Percentiles rank a stretch among this genome's conserved stretches.
phyloP scores from a whole-genome alignment of 1,140 invertebrate species.

The Drosophila virilis region DNA sequence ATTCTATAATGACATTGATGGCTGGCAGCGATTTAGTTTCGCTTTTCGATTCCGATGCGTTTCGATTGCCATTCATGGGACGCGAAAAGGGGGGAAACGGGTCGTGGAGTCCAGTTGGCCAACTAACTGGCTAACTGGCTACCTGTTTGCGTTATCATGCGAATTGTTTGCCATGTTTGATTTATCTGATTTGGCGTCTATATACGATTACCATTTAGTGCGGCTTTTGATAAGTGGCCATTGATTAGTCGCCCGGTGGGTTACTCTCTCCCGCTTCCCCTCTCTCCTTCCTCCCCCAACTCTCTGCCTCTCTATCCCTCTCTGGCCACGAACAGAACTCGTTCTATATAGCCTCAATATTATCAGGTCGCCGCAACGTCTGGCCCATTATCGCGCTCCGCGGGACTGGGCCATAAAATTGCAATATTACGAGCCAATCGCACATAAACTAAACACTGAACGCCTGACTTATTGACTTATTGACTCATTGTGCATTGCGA shows the following conservation, averaged over 20 bases:
- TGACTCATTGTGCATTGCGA: constrained; percentile 9
- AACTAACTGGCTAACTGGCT: constrained; percentile 3
- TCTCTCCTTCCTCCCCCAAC: not conserved
- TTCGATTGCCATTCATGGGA: constrained; percentile 21
- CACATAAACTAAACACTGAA: constrained; percentile 50
- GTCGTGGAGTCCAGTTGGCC: not conserved
- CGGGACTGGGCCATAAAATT: constrained; percentile 43
- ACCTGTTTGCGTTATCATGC: constrained; percentile 60
- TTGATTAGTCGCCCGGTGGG: constrained; percentile 36
- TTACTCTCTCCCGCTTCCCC: not conserved
- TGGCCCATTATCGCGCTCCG: constrained; percentile 53
- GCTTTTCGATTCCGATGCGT: constrained; percentile 4
- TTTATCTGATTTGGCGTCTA: constrained; percentile 68
- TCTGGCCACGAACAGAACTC: not conserved
- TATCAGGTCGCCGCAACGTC: constrained; percentile 68
- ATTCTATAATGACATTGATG: constrained; percentile 57
- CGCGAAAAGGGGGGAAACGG: too few relatives aligned
- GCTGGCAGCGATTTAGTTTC: constrained; percentile 51
- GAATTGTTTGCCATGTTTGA: constrained; percentile 78
- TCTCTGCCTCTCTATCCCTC: not conserved
- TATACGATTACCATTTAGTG: constrained; percentile 56
- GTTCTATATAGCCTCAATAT: constrained; percentile 19
- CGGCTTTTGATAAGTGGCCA: constrained; percentile 33
- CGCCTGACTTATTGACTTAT: constrained; percentile 26
- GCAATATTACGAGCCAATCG: constrained; percentile 49